phyloP scores from a whole-genome alignment of 2,797 vertebrate species.

The Cetoscarus ocellatus region DNA sequence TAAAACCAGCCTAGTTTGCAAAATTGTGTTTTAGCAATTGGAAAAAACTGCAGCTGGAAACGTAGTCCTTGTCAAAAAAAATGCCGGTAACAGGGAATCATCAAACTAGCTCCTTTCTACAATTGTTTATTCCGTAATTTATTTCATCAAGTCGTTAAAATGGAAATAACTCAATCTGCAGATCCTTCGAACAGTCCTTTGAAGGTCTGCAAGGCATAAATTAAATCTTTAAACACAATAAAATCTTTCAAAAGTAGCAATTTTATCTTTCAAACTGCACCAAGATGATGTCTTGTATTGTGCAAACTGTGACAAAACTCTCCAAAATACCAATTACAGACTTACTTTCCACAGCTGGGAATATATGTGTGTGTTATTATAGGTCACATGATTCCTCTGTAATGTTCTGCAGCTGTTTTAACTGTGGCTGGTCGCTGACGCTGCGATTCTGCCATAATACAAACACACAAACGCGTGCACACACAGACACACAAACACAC shows the following conservation, averaged over 20 bases:
- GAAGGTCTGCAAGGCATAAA: not conserved
- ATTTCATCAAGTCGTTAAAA: not conserved
- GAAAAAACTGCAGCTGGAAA: too few species aligned
- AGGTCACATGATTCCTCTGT: constrained; percentile 73
- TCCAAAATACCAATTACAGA: constrained; percentile 61
- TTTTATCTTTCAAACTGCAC: constrained; percentile 15
- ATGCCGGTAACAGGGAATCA: not conserved
- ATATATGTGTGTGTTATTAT: constrained; percentile 58
- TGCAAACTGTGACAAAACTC: constrained; percentile 40
- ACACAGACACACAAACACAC: constrained; percentile 7
- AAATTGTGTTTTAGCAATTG: too few species aligned
- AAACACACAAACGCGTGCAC: constrained; percentile 35
- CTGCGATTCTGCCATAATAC: constrained; percentile 58
- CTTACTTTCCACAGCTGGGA: constrained; percentile 64
- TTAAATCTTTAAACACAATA: not conserved
- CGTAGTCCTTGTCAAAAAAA: not conserved
- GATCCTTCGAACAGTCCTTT: not conserved
- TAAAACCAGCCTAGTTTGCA: too few species aligned
- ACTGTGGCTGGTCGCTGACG: constrained; percentile 73
- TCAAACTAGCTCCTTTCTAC: not conserved
- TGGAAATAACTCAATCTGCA: not conserved
- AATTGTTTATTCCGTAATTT: not conserved
- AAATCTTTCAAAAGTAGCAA: not conserved
- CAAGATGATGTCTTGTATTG: constrained; percentile 48
- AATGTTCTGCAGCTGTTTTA: constrained; percentile 79